Evolutionary conservation across 2,797 vertebrate genomes (phyloP), one percentile per base, ranked within the genome.

Genomic region (Lepilemur ruficaudatus): DNA sequence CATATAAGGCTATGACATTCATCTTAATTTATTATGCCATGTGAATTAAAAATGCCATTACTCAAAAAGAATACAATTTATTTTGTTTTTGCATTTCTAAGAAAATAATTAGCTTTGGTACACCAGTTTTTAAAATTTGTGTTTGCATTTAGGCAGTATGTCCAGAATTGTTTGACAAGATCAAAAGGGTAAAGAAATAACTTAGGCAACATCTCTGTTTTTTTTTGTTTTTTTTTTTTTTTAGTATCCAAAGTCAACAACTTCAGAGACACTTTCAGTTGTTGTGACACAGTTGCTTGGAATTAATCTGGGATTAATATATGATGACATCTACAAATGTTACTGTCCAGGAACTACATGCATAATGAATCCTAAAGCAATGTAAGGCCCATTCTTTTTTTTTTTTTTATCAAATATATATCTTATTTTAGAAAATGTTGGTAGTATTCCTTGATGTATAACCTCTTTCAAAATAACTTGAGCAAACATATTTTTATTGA

Each of bases 221-320:
- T 81, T 46, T 46, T 46, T 59, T 15, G 78, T 46, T 46, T 46
- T 28, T 41, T 46, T 3, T 84, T 10, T 52, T 69, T 5, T 30
- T 88, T 88, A 98, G 98, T 97, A 96, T 63, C 72, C 94, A 1
- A 96, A 78, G 17, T 57, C 22, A 0, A 91, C 97, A 82, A 95
- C 93, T 1, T 80, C 97, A 81, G 98, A 98, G 85, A 80, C 92
- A 23, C 99, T 99, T 57, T 98, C 99, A 2, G 99, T 99, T 94
- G 98, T 99, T 48, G 98, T 99, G 50, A 98, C 98, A 5, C 99
- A 99, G 48, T 98, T 99, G 75, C 98, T 99, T 38, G 99, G 99
- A 7, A 98, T 99, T 97, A 99, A 99, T 96, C 98, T 99, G 4
- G 99, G 99, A 35, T 98, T 99, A 98, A 98, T 98, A 92, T 99